Conservation (phyloP, 1,140 invertebrate species). For the Mylabris phalerata region DNA sequence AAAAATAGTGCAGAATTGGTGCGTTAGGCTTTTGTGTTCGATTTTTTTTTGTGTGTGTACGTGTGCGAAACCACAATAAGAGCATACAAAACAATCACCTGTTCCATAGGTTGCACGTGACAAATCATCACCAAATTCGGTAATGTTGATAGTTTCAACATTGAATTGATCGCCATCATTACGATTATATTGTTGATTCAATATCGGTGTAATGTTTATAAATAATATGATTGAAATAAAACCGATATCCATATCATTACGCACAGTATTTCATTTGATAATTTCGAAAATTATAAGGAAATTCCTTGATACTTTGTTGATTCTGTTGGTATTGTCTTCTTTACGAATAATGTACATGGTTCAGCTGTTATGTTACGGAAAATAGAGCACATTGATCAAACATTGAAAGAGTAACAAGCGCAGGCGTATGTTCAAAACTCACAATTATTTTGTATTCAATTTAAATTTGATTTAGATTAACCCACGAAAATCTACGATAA, state of each 20-base stretch:
- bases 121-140: neutral
- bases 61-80: constrained; percentile 1
- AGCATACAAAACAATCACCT: constrained; percentile 19
- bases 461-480: too few species aligned
- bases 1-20: neutral
- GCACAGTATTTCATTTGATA: neutral
- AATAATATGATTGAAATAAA: constrained; percentile 1
- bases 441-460: too few species aligned
- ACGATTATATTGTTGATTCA: constrained; percentile 1
- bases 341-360: constrained; percentile 10
- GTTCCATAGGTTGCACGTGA: constrained; percentile 27
- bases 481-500: too few species aligned
- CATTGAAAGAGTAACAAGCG: constrained; percentile 7
- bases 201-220: neutral
- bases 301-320: neutral
- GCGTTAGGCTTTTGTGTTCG: neutral
- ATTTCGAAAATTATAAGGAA: neutral
- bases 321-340: constrained; percentile 7
- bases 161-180: constrained; percentile 18
- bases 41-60: neutral
- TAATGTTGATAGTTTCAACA: too few species aligned
- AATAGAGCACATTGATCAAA: constrained; percentile 16
- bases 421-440: constrained; percentile 3
- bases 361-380: constrained; percentile 5
- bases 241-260: constrained; percentile 11